Evolutionary conservation across 2,888 invertebrate genomes (phyloP).

Genomic region (Teleogryllus oceanicus): DNA sequence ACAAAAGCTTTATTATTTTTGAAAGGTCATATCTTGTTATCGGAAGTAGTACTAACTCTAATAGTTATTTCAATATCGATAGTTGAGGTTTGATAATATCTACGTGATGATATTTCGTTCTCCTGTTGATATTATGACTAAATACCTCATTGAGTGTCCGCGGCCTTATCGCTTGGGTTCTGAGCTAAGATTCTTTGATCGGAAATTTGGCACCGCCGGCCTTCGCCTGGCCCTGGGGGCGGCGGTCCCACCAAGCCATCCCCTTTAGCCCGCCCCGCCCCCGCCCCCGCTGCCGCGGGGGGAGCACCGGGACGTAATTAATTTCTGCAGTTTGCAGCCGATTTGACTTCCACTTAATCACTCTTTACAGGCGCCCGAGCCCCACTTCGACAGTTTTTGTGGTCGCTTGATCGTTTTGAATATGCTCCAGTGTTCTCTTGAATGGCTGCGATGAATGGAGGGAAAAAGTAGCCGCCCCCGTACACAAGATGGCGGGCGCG

Average conservation of each 20-base stretch:
- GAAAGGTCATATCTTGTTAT: too few relatives aligned
- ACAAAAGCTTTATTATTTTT: too few relatives aligned
- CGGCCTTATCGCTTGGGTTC: too few relatives aligned
- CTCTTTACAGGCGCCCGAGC: neutral
- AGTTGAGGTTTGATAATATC: too few relatives aligned
- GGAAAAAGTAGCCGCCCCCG: neutral
- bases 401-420: neutral
- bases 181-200: too few relatives aligned
- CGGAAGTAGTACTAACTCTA: too few relatives aligned
- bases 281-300: neutral
- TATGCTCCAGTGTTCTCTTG: neutral
- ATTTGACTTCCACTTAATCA: conserved; percentile 18
- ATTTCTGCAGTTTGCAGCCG: conserved; percentile 18
- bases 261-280: neutral
- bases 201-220: too few relatives aligned
- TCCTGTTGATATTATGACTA: too few relatives aligned
- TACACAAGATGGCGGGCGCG: neutral
- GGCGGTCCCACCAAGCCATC: neutral
- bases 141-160: too few relatives aligned
- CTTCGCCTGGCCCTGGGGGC: neutral
- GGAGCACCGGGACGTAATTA: neutral
- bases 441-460: neutral
- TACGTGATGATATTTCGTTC: too few relatives aligned
- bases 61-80: too few relatives aligned
- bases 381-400: conserved; percentile 18